These are phyloP conservation scores for Ornithorhynchus anatinus DNA, from an alignment of 2,113 vertebrate species.

Conservation along the genomic window DNA sequence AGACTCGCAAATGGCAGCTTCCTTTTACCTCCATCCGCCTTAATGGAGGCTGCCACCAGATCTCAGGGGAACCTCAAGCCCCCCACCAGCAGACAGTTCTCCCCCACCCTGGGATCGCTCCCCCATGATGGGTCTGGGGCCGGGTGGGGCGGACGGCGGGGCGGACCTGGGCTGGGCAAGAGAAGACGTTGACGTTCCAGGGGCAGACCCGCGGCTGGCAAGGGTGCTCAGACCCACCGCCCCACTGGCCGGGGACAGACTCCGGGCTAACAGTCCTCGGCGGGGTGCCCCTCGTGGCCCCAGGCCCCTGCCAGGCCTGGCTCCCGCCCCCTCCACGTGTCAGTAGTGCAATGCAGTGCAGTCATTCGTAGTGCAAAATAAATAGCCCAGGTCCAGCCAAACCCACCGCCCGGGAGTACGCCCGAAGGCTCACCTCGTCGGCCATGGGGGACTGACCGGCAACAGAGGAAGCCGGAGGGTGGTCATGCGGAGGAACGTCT, in stretches of 20 bases:
- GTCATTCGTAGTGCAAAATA: constrained; percentile 80
- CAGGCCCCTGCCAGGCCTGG: constrained; percentile 39
- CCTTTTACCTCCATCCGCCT: no score
- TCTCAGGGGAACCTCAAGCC: no score
- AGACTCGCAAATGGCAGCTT: no score
- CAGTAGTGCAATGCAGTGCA: constrained; percentile 84
- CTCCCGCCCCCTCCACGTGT: constrained; percentile 67
- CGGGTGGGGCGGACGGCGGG: no score
- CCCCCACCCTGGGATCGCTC: no score
- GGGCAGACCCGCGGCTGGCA: constrained; percentile 54
- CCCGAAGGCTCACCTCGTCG: background rate
- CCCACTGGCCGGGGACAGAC: constrained; percentile 23
- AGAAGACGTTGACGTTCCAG: constrained; percentile 56
- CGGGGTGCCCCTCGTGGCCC: constrained; percentile 53
- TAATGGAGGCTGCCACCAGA: no score
- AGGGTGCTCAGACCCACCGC: constrained; percentile 33
- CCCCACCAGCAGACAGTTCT: no score
- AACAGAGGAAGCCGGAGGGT: constrained; percentile 43
- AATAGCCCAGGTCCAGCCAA: no score
- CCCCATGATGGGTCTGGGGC: no score
- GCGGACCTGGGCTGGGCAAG: no score
- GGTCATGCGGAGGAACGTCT: constrained; percentile 39
- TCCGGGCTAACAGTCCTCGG: constrained; percentile 7
- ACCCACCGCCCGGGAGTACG: no score
- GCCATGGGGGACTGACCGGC: constrained; percentile 19